phyloP scores from a whole-genome alignment of 2,888 invertebrate genomes.

The Hirudinaria manillensis region DNA sequence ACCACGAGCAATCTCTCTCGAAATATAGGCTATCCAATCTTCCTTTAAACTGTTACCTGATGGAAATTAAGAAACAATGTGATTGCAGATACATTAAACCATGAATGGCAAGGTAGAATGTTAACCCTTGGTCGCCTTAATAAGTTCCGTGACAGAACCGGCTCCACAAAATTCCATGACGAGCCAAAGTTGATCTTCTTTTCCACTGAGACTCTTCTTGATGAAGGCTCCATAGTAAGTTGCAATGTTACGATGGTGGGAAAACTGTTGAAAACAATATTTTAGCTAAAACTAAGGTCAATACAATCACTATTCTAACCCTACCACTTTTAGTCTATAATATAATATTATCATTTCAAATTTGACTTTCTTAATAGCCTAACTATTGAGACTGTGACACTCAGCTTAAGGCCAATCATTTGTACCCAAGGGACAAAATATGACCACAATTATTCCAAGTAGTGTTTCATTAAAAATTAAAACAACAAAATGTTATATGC shows the following conservation, averaged over 20 bases:
- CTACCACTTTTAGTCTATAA: no score
- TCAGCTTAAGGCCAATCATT: no score
- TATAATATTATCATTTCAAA: no score
- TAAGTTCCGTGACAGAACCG: constrained; percentile 95
- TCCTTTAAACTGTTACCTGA: constrained; percentile 83
- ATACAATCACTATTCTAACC: no score
- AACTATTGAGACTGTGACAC: no score
- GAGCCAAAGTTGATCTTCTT: constrained; percentile 94
- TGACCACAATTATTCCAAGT: no score
- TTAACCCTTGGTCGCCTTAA: constrained; percentile 83
- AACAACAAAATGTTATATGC: no score
- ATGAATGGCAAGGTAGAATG: background rate
- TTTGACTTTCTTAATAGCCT: no score
- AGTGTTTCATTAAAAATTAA: no score
- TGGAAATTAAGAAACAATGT: background rate
- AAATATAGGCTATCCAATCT: constrained; percentile 99
- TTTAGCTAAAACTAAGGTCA: background rate
- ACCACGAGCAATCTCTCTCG: constrained; percentile 67
- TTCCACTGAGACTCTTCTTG: constrained; percentile 91
- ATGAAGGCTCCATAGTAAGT: constrained; percentile 99
- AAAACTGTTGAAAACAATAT: constrained; percentile 43
- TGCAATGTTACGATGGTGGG: constrained; percentile 88
- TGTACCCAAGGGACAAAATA: no score
- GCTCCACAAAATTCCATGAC: constrained; percentile 99
- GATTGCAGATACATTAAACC: background rate